Evolutionary conservation across 35 echinoderm and acorn worm genomes (phyloP), one percentile per base, ranked within the genome.

Genomic region (Anneissia japonica): DNA sequence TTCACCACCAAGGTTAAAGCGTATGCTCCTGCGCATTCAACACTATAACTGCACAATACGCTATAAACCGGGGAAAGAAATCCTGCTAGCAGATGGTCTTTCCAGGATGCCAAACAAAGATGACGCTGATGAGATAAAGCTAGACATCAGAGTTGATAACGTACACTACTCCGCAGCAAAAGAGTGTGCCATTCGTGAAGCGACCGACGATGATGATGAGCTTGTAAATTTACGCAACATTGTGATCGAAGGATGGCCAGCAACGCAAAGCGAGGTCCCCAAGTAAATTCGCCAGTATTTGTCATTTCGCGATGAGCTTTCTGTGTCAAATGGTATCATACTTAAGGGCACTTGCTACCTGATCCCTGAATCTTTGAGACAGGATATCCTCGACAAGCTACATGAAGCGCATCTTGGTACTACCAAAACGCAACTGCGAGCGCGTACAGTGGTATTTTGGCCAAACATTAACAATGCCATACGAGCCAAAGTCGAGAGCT

Each of bases 381-480:
- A 12, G n/a, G 82, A 90, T 36, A 77, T 80, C 9, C 73, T 93
- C 0, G n/a, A 26, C 43, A 91, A 87, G 64, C 32, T 94, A 36
- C 92, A 90, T 64, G 43, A 83, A 46, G 88, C 83, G 7, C 92
- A 94, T 31, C 92, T 84, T 28, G 92, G 92, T 1, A 76, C 73
- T 21, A 80, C 75, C 0, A 92, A 93, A 89, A 89, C 79, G 26
- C 83, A 85, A 37, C 77, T 93, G 14, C 33, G 90, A 82, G 85
- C 91, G 39, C 56, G 78, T n/a, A 34, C 76, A 64, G 74, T 9
- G 14, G 39, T 88, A 0, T 88, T 88, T 64, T 88, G 77, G 92
- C 77, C 51, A 17, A 87, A 81, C 40, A 91, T 94, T 31, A 94
- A 94, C 43, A 80, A 81, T 23, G 92, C 90, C 37, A 94, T 90